phyloP scores from a whole-genome alignment of 2,888 invertebrate genomes.

The Drosophila buzzatii region DNA sequence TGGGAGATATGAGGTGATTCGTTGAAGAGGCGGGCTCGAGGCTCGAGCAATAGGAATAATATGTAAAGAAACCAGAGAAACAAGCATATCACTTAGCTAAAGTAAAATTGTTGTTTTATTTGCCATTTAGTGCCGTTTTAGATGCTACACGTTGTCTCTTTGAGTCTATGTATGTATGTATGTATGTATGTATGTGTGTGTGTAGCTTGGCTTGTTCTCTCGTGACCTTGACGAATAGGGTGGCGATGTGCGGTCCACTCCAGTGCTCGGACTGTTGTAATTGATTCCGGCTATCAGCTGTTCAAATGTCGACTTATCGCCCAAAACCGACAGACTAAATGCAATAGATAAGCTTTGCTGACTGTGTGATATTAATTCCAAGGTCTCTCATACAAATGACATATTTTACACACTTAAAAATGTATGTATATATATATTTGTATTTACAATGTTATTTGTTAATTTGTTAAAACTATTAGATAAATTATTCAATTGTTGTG shows the following conservation, averaged over 20 bases:
- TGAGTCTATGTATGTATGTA: background rate
- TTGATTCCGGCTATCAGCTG: conserved; percentile 50
- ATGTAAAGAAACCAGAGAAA: conserved; percentile 74
- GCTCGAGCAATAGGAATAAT: conserved; percentile 55
- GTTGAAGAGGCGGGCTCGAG: conserved; percentile 25
- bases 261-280: conserved; percentile 22
- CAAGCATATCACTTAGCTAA: conserved; percentile 73
- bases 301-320: conserved; percentile 41
- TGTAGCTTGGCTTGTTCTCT: conserved; percentile 14
- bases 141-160: conserved; percentile 30
- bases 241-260: conserved; percentile 35
- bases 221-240: conserved; percentile 45
- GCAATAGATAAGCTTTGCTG: conserved; percentile 42
- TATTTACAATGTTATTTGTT: background rate
- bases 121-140: conserved; percentile 48
- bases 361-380: conserved; percentile 50
- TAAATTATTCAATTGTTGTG: background rate
- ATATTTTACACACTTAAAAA: background rate
- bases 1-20: background rate
- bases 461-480: conserved; percentile 3
- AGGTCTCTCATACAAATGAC: conserved; percentile 32
- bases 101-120: conserved; percentile 62
- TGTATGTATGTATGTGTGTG: background rate
- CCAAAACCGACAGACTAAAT: conserved; percentile 18
- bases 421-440: background rate